A percentile compares a stretch with the other conserved stretches of the same genome.
These are phyloP conservation scores for Drosophila kambysellisi DNA, from an alignment of 2,888 invertebrate genomes.

Conservation along the genomic window DNA sequence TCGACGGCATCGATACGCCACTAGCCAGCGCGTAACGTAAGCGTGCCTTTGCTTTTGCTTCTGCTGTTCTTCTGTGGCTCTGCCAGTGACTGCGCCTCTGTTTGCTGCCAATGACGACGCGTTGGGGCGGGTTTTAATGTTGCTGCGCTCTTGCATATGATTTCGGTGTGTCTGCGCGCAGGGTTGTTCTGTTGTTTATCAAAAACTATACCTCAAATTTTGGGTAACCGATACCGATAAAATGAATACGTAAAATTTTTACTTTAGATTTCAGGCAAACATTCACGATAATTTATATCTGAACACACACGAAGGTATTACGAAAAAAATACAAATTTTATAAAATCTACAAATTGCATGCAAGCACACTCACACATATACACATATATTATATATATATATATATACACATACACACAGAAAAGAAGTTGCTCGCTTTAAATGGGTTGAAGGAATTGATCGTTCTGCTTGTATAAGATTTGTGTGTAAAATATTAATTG, in stretches of 20 bases:
- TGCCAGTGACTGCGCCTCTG: conserved; percentile 13
- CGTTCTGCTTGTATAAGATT: conserved; percentile 1
- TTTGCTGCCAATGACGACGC: conserved; percentile 42
- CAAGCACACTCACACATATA: conserved; percentile 8
- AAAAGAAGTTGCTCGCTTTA: conserved; percentile 23
- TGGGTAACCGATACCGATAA: conserved; percentile 54
- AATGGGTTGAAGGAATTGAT: conserved; percentile 7
- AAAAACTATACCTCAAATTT: conserved; percentile 52
- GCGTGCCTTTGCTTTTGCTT: conserved; percentile 57
- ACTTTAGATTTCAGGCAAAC: conserved; percentile 42
- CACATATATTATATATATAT: not conserved
- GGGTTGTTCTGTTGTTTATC: conserved; percentile 61
- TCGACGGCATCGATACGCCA: conserved; percentile 50
- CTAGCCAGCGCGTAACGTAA: conserved; percentile 55
- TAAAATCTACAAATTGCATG: conserved; percentile 20
- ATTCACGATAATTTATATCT: conserved; percentile 18
- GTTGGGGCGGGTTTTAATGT: conserved; percentile 62
- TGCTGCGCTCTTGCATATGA: conserved; percentile 64
- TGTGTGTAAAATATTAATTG: conserved; percentile 20
- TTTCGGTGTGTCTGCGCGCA: conserved; percentile 48
- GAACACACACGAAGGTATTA: conserved; percentile 8
- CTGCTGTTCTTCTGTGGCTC: conserved; percentile 25
- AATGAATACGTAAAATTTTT: conserved; percentile 40
- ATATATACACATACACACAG: conserved; percentile 18
- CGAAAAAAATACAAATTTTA: conserved; percentile 7